A percentile compares a stretch with the other conserved stretches of the same genome.
Evolutionary conservation across 2,888 invertebrate species (phyloP).

Genomic region (Diadegma fenestrale): DNA sequence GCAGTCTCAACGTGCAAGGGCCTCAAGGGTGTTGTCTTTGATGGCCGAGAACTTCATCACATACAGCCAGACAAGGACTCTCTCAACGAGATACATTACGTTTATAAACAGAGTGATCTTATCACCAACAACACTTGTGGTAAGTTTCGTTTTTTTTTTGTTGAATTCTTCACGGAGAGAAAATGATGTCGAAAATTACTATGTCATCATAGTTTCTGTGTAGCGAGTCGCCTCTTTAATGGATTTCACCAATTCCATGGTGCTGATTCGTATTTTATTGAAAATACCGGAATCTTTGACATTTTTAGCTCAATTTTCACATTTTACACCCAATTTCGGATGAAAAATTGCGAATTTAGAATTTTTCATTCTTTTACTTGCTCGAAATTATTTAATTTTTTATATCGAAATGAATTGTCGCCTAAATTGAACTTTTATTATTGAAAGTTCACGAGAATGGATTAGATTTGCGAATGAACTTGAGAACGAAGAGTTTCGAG

Average conservation of each 20-base stretch:
- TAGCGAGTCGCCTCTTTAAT: no score
- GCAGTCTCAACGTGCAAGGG: conserved; percentile 94
- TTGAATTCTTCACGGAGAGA: no score
- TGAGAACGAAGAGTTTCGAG: not conserved
- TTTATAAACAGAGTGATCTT: conserved; percentile 90
- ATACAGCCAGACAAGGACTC: conserved; percentile 87
- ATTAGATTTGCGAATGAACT: not conserved
- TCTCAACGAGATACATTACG: conserved; percentile 87
- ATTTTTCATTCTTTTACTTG: no score
- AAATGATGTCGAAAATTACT: no score
- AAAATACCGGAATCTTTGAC: no score
- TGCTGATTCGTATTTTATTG: no score
- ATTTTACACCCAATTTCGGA: not conserved
- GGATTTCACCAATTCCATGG: no score
- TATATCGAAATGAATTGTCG: not conserved
- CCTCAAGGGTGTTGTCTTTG: conserved; percentile 91
- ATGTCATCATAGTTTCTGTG: no score
- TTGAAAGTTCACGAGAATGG: not conserved
- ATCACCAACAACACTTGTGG: conserved; percentile 87
- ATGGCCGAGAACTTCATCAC: conserved; percentile 91
- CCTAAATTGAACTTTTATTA: not conserved
- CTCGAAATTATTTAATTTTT: not conserved
- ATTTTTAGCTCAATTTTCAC: no score
- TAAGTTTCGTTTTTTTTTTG: conserved; percentile 74
- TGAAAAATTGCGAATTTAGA: no score